Percentiles rank a stretch among this genome's conserved stretches.
Conservation (phyloP, 2,113 vertebrate species). For the Candoia aspera region DNA sequence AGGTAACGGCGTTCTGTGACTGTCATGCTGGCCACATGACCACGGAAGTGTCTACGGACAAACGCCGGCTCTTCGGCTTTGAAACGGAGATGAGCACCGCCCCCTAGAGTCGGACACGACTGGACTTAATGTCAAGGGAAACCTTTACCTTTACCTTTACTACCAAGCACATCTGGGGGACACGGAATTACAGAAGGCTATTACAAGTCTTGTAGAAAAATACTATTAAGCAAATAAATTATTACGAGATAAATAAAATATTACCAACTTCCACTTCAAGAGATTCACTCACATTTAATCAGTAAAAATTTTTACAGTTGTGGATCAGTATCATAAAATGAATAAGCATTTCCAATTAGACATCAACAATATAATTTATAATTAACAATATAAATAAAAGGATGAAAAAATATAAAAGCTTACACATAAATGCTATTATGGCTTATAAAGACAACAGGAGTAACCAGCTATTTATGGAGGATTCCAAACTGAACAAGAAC, state of each 20-base stretch:
- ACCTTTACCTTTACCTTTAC: no score
- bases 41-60: no score
- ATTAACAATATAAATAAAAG: neutral
- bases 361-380: neutral
- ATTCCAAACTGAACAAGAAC: neutral
- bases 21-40: no score
- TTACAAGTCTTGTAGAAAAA: slow-evolving; percentile 5
- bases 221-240: neutral
- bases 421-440: neutral
- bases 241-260: neutral
- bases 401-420: neutral
- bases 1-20: no score
- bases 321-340: neutral
- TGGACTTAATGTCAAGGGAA: no score
- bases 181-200: neutral
- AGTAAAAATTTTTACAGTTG: neutral
- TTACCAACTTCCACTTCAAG: neutral
- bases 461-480: neutral
- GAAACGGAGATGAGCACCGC: no score
- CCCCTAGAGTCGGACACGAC: no score
- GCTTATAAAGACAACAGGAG: neutral
- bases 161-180: neutral
- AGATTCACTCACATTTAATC: neutral
- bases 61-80: no score
- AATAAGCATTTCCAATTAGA: neutral